Evolutionary conservation across 2,113 vertebrate species (phyloP).

Genomic region (Synodontis membranacea): DNA sequence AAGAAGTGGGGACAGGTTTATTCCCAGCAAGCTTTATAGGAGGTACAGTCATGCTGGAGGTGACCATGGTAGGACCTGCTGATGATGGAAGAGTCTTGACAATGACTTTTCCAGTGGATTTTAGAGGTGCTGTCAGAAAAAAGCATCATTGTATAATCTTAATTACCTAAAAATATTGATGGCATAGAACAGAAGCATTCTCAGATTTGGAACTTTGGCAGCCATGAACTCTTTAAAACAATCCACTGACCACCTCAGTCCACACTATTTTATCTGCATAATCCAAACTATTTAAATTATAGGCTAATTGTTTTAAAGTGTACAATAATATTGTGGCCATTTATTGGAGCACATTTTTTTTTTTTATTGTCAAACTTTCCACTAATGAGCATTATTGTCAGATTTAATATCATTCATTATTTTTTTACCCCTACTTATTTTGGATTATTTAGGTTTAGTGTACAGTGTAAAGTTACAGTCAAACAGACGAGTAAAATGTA

Average conservation of each 20-base stretch:
- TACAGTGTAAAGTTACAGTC: background rate
- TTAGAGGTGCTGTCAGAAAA: conserved; percentile 68
- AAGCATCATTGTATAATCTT: conserved; percentile 24
- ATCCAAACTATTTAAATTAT: background rate
- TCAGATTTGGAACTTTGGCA: background rate
- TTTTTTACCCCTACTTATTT: background rate
- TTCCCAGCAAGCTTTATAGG: conserved; percentile 67
- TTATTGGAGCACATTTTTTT: background rate
- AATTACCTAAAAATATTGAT: background rate
- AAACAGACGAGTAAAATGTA: conserved; percentile 49
- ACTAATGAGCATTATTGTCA: background rate
- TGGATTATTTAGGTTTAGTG: background rate
- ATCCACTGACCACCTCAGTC: background rate
- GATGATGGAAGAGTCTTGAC: conserved; percentile 71
- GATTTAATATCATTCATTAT: background rate
- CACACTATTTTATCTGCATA: background rate
- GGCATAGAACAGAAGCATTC: background rate
- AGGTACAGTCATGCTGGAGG: conserved; percentile 71
- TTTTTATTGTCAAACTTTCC: background rate
- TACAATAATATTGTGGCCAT: background rate
- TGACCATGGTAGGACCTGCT: conserved; percentile 65
- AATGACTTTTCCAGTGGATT: conserved; percentile 68
- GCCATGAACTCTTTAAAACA: background rate
- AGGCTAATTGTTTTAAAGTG: background rate
- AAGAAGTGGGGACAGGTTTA: conserved; percentile 58